Conservation (phyloP, 1,140 invertebrate species). For the Saxidomus purpurata region DNA sequence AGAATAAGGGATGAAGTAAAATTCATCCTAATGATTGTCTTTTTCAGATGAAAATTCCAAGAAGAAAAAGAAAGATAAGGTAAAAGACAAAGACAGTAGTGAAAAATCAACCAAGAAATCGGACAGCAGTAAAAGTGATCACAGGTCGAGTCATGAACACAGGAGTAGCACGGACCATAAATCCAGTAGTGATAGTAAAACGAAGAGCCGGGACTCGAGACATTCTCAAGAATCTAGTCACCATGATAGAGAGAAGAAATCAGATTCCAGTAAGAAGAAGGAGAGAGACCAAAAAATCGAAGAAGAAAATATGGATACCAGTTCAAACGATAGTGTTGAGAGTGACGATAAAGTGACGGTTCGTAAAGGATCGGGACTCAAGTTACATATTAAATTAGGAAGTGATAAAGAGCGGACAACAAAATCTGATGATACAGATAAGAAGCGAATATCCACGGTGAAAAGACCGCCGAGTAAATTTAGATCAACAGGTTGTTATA, state of each 20-base stretch:
- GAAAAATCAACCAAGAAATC: conserved; percentile 46
- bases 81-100: conserved; percentile 84
- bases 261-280: conserved; percentile 51
- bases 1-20: neutral
- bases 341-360: conserved; percentile 58
- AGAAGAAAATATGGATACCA: conserved; percentile 62
- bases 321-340: conserved; percentile 42
- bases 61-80: conserved; percentile 81
- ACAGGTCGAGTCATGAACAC: neutral
- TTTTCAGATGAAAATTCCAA: conserved; percentile 78
- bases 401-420: conserved; percentile 40
- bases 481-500: conserved; percentile 78
- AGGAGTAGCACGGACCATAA: neutral
- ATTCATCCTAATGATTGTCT: neutral
- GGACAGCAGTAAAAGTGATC: conserved; percentile 28
- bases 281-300: conserved; percentile 63
- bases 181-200: conserved; percentile 41
- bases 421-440: conserved; percentile 63
- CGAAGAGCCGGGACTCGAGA: conserved; percentile 86
- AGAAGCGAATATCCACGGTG: conserved; percentile 79
- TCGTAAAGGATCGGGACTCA: conserved; percentile 68
- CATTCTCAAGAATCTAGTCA: conserved; percentile 36
- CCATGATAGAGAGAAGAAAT: conserved; percentile 31
- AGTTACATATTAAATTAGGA: conserved; percentile 73
- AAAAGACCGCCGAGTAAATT: conserved; percentile 79